Percentiles rank a stretch among this genome's conserved stretches.
These are phyloP conservation scores for Ptychobarbus kaznakovi DNA, from an alignment of 2,797 vertebrate genomes.

Conservation along the genomic window DNA sequence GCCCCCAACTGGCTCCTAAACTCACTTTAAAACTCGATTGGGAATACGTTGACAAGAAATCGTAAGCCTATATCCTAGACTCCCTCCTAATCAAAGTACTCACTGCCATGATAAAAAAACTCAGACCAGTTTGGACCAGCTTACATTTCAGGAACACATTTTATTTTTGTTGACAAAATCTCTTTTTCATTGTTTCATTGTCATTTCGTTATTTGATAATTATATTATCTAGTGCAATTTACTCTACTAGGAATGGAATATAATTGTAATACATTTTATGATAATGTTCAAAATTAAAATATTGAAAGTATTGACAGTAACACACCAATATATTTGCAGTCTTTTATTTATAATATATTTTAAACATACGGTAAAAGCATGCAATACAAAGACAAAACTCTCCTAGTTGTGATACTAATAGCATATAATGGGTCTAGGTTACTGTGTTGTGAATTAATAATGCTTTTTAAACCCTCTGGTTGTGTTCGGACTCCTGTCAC, in stretches of 20 bases:
- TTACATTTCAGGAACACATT: neutral
- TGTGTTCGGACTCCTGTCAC: no score
- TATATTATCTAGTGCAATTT: neutral
- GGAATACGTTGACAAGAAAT: neutral
- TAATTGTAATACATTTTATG: neutral
- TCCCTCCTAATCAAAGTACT: neutral
- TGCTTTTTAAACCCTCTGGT: no score
- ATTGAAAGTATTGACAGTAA: no score
- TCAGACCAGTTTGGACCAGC: neutral
- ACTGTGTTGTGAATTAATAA: neutral
- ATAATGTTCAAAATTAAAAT: neutral
- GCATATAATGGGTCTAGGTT: neutral
- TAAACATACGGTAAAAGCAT: neutral
- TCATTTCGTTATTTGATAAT: neutral
- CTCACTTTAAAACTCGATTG: neutral
- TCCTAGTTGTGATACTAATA: neutral
- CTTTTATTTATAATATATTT: neutral
- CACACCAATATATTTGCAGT: neutral
- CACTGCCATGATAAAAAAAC: neutral
- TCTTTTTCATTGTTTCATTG: neutral
- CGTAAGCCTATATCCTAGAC: neutral
- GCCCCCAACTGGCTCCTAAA: slow-evolving; percentile 36
- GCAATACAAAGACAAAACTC: neutral
- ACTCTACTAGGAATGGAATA: neutral
- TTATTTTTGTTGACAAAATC: neutral